Base-by-base conservation (phyloP, 2,113 vertebrate species). In the Pristiophorus japonicus region DNA sequence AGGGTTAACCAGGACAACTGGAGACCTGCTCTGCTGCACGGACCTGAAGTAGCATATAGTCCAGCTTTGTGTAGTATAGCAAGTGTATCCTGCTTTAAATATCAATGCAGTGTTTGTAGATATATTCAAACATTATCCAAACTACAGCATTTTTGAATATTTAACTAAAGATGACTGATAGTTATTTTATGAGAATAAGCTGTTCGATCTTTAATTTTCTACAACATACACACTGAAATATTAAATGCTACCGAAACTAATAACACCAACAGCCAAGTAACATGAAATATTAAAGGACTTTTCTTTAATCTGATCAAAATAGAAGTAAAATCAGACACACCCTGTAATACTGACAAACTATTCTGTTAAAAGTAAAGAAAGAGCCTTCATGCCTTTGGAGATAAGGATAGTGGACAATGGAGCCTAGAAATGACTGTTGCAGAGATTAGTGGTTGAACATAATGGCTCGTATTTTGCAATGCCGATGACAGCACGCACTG, bases 231-330 rank as follows among this genome's bases (percentile, higher is more conserved):
- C 5, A 92, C 45, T 94, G 65, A 94, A 94, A 94, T 67, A 94
- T 94, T 47, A 70, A 45, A 94, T 67, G 92, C 65, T 78, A 94
- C 45, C 42, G 70, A 67, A 94, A 24, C 38, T 70, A 91, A 93
- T 65, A 65, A 67, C 63, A 67, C 24, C 11, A 42, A 14, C 22
- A 14, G 27, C 38, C 38, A 30, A 66, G 62, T 67, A 47, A 94
- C 63, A 94, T 67, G 16, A 88, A 88, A 55, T 88, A 88, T 88
- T 88, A 88, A 88, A 88, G 85, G 45, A 30, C 10, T 88, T 88
- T 88, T 59, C 51, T 90, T 51, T 30, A 59, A 34, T 59, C 10
- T 90, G 51, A 59, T 59, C 85, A 55, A 90, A 90, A 90, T 34
- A 90, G 51, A 34, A 87, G 22, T 51, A 22, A 91, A 20, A 34